Conservation (phyloP, 2,797 vertebrate genomes). For the Enteromius viviparus region DNA sequence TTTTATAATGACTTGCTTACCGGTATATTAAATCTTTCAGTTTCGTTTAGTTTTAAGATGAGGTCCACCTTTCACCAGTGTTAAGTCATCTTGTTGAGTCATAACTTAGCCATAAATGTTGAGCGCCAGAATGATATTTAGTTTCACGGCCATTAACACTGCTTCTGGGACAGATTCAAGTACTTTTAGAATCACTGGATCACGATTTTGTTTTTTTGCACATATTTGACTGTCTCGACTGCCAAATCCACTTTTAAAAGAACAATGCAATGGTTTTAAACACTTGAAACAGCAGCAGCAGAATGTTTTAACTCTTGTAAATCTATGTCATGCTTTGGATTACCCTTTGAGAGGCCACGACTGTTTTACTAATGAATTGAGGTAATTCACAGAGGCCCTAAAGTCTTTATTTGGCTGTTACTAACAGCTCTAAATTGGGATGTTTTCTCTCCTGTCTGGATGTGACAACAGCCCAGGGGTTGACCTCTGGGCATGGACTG, state of each 20-base stretch:
- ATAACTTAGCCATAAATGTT: constrained; percentile 29
- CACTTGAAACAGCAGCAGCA: constrained; percentile 54
- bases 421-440: constrained; percentile 69
- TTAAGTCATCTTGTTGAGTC: constrained; percentile 25
- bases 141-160: constrained; percentile 27
- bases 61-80: constrained; percentile 13
- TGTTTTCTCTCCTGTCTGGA: constrained; percentile 76
- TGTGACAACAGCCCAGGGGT: constrained; percentile 56
- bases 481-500: constrained; percentile 52
- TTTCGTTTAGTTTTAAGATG: constrained; percentile 14
- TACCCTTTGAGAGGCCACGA: constrained; percentile 63
- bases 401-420: constrained; percentile 70
- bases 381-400: constrained; percentile 67
- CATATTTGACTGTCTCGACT: constrained; percentile 24
- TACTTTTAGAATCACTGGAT: constrained; percentile 22
- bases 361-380: constrained; percentile 75
- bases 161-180: constrained; percentile 25
- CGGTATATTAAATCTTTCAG: constrained; percentile 3
- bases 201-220: constrained; percentile 24
- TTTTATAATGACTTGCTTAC: constrained; percentile 10
- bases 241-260: constrained; percentile 48
- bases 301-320: constrained; percentile 57
- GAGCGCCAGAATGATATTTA: constrained; percentile 26
- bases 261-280: constrained; percentile 40
- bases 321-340: constrained; percentile 60